Percentiles rank a stretch among this genome's conserved stretches.
These are phyloP conservation scores for Galago senegalensis DNA, from an alignment of 2,797 vertebrate genomes.

Conservation along the genomic window DNA sequence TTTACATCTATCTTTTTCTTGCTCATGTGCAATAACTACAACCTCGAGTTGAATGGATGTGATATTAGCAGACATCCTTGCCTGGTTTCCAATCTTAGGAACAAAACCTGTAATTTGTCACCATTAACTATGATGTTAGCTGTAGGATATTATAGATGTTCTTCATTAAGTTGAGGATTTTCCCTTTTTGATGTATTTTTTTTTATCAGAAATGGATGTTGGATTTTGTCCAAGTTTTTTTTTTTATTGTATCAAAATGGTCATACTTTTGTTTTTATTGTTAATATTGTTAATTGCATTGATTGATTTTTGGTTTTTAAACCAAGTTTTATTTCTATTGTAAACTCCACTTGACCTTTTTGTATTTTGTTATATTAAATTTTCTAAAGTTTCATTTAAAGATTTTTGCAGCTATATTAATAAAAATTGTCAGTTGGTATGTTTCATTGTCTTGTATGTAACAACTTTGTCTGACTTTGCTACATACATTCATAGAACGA, in stretches of 20 bases:
- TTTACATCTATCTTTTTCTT: background rate
- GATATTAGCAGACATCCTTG: background rate
- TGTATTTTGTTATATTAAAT: background rate
- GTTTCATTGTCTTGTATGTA: background rate
- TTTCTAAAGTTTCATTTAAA: background rate
- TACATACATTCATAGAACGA: background rate
- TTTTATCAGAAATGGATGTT: background rate
- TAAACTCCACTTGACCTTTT: background rate
- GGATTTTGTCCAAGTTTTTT: background rate
- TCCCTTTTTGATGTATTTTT: background rate
- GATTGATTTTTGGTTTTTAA: slow-evolving; percentile 5
- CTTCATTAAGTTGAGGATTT: background rate
- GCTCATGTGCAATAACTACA: background rate
- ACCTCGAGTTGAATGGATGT: background rate
- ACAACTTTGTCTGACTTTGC: background rate
- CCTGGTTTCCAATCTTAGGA: background rate
- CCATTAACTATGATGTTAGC: background rate
- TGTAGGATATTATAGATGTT: background rate
- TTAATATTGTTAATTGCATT: background rate
- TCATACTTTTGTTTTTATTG: background rate
- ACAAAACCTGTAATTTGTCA: background rate
- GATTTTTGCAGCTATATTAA: background rate
- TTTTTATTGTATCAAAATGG: background rate
- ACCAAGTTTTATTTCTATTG: background rate
- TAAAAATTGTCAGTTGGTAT: background rate